These are phyloP conservation scores for Bucco capensis DNA, from an alignment of 2,113 vertebrate genomes.

Conservation along the genomic window DNA sequence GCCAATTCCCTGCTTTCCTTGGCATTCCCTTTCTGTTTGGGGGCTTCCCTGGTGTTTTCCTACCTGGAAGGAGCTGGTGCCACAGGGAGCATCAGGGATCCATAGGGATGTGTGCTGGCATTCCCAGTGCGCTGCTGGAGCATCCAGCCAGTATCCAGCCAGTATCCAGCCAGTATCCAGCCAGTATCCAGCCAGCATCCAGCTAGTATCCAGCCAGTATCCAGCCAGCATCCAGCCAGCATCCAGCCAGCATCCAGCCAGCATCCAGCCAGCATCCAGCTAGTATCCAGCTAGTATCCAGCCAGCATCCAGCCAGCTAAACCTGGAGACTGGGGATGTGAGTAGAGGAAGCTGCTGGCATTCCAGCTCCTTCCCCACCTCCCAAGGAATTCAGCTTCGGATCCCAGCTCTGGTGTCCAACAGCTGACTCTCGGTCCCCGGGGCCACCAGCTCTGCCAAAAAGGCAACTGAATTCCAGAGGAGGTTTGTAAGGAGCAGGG, in stretches of 20 bases:
- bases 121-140: rapidly evolving
- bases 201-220: no score
- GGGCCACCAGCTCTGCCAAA: rapidly evolving
- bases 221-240: rapidly evolving
- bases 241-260: no score
- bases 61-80: rapidly evolving
- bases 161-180: rapidly evolving
- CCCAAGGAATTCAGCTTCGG: neutral
- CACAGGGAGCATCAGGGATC: no score
- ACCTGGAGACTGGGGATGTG: rapidly evolving
- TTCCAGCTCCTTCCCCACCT: neutral
- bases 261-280: rapidly evolving
- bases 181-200: rapidly evolving
- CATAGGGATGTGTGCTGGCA: rapidly evolving
- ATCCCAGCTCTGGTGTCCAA: neutral
- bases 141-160: rapidly evolving
- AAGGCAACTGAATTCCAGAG: neutral
- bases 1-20: neutral
- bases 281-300: no score
- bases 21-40: neutral
- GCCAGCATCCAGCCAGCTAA: rapidly evolving
- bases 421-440: neutral
- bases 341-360: no score
- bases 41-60: neutral
- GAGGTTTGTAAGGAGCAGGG: neutral